Evolutionary conservation across 2,113 vertebrate species (phyloP).

Genomic region (Steatornis caripensis): DNA sequence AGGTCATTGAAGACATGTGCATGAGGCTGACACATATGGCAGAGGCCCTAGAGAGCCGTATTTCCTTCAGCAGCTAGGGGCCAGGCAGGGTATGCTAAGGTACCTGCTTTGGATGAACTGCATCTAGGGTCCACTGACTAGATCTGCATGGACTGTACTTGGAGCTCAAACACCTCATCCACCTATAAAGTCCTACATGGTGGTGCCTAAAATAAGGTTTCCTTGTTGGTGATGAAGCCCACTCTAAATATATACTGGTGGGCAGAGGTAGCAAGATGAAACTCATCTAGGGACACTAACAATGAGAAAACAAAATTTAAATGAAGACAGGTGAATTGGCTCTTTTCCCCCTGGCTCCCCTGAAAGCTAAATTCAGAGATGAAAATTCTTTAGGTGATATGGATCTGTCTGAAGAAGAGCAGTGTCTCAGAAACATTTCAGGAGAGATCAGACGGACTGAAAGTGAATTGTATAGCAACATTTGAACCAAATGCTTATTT

Average conservation of each 20-base stretch:
- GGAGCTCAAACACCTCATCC: background rate
- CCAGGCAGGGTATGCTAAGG: background rate
- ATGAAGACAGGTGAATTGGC: background rate
- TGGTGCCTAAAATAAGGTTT: background rate
- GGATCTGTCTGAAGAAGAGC: background rate
- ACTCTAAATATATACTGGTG: background rate
- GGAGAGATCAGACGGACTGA: background rate
- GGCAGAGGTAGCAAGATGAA: background rate
- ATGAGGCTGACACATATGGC: background rate
- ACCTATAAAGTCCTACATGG: background rate
- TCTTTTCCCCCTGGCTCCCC: background rate
- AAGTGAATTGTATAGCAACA: background rate
- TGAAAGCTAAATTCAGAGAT: background rate
- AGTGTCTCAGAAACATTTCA: background rate
- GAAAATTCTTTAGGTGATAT: background rate
- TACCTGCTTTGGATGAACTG: background rate
- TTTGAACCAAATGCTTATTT: background rate
- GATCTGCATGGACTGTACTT: no score
- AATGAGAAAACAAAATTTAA: background rate
- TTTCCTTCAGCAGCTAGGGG: background rate
- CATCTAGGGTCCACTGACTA: background rate
- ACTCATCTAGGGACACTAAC: background rate
- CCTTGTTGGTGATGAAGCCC: background rate
- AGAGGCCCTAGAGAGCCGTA: background rate
- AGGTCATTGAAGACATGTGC: background rate